A percentile compares a stretch with the other conserved stretches of the same genome.
Conservation (phyloP, 1,140 invertebrate genomes). For the Habropoda laboriosa region DNA sequence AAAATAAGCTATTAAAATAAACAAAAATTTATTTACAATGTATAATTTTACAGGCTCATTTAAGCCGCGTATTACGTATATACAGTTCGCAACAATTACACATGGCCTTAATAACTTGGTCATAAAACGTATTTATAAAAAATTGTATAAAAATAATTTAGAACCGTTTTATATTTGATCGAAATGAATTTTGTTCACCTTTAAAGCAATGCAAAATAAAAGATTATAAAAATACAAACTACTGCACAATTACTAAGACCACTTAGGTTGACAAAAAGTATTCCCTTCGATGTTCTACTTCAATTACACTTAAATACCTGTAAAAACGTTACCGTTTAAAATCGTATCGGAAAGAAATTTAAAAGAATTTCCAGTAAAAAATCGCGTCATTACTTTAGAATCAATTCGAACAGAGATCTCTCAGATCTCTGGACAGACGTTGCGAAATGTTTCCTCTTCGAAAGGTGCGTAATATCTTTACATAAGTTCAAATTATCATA, state of each 20-base stretch:
- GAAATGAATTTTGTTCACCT: neutral
- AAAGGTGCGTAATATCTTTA: neutral
- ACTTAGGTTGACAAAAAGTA: neutral
- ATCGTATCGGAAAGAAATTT: neutral
- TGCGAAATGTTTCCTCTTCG: constrained; percentile 10
- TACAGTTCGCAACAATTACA: constrained; percentile 40
- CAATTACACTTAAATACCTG: neutral
- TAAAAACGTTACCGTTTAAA: neutral
- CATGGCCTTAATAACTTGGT: neutral
- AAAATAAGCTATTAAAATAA: constrained; percentile 31
- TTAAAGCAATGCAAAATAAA: neutral
- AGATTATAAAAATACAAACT: constrained; percentile 20
- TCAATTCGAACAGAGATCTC: neutral
- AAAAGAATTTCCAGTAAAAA: neutral
- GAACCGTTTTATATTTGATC: neutral
- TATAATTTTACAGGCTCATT: constrained; percentile 49
- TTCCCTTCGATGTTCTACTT: neutral
- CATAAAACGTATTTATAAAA: neutral
- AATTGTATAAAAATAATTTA: constrained; percentile 39
- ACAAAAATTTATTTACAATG: constrained; percentile 60
- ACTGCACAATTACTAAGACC: neutral
- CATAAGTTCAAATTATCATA: constrained; percentile 21
- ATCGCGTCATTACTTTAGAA: neutral
- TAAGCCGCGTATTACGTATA: constrained; percentile 37
- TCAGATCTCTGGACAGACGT: neutral